These are phyloP conservation scores for Hypomecis atomaria DNA, from an alignment of 2,888 invertebrate species.

Conservation along the genomic window DNA sequence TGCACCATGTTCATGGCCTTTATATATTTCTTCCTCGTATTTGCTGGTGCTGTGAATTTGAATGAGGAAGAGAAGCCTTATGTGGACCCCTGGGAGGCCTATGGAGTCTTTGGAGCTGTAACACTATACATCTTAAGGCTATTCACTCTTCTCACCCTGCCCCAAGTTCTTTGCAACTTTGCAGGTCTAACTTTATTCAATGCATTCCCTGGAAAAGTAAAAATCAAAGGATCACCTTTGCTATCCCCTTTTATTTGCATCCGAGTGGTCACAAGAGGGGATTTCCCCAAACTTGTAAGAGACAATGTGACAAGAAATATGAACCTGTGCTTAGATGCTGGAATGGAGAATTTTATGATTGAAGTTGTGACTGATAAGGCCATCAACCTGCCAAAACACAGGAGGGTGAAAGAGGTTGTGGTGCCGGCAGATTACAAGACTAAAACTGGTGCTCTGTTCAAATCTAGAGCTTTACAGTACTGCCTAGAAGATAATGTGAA, in stretches of 20 bases:
- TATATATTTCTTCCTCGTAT: slow-evolving; percentile 90
- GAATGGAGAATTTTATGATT: slow-evolving; percentile 97
- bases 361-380: slow-evolving; percentile 98
- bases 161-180: slow-evolving; percentile 95
- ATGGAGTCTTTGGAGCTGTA: slow-evolving; percentile 90
- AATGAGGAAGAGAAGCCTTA: slow-evolving; percentile 83
- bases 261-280: slow-evolving; percentile 96
- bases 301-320: slow-evolving; percentile 94
- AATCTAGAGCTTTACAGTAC: slow-evolving; percentile 97
- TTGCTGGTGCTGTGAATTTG: slow-evolving; percentile 86
- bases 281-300: slow-evolving; percentile 95
- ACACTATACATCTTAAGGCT: slow-evolving; percentile 91
- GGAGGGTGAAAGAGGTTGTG: slow-evolving; percentile 93
- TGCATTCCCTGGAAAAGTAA: slow-evolving; percentile 96
- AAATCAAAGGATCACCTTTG: slow-evolving; percentile 94
- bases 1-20: slow-evolving; percentile 90
- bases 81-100: slow-evolving; percentile 92
- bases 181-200: slow-evolving; percentile 95
- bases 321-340: slow-evolving; percentile 94
- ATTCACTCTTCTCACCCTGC: slow-evolving; percentile 93
- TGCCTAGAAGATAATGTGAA: slow-evolving; percentile 96
- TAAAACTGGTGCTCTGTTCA: slow-evolving; percentile 96
- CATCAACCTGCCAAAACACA: slow-evolving; percentile 90
- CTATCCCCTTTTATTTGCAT: slow-evolving; percentile 97
- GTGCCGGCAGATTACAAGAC: slow-evolving; percentile 95